These are phyloP conservation scores for Polietes domitor DNA, from an alignment of 2,888 invertebrate genomes.

Conservation along the genomic window DNA sequence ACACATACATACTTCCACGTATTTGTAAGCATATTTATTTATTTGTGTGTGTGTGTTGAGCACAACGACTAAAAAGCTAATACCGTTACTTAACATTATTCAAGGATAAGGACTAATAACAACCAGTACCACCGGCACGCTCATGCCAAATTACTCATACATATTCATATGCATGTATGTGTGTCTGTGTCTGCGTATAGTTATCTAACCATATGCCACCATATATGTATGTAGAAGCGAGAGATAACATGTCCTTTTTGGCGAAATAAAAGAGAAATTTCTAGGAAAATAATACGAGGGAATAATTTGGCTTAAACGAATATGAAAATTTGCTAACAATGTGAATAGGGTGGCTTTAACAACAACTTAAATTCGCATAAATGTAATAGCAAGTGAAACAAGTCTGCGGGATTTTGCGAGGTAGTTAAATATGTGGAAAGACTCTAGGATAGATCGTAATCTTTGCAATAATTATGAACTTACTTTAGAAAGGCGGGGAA, in stretches of 20 bases:
- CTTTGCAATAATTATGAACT: too few species aligned
- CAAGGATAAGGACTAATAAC: slow-evolving; percentile 54
- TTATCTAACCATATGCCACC: slow-evolving; percentile 64
- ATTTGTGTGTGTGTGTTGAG: not conserved
- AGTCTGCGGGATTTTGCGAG: not conserved
- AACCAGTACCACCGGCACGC: slow-evolving; percentile 25
- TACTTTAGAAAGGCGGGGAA: too few species aligned
- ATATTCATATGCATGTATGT: not conserved
- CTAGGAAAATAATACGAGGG: not conserved
- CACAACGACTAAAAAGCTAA: slow-evolving; percentile 49
- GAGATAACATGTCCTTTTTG: slow-evolving; percentile 4
- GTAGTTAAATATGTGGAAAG: too few species aligned
- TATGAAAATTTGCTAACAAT: slow-evolving; percentile 25
- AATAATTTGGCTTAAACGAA: not conserved
- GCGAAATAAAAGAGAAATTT: not conserved
- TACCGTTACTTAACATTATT: slow-evolving; percentile 63
- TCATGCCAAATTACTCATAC: not conserved
- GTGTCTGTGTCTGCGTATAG: slow-evolving; percentile 20
- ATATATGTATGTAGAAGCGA: too few species aligned
- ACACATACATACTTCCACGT: not conserved
- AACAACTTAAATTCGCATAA: slow-evolving; percentile 47
- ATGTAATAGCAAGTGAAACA: not conserved
- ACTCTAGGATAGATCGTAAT: too few species aligned
- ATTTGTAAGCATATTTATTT: not conserved
- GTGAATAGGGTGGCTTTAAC: slow-evolving; percentile 33